These are phyloP conservation scores for Lacerta viridis DNA, from an alignment of 2,797 vertebrate genomes.

Conservation along the genomic window DNA sequence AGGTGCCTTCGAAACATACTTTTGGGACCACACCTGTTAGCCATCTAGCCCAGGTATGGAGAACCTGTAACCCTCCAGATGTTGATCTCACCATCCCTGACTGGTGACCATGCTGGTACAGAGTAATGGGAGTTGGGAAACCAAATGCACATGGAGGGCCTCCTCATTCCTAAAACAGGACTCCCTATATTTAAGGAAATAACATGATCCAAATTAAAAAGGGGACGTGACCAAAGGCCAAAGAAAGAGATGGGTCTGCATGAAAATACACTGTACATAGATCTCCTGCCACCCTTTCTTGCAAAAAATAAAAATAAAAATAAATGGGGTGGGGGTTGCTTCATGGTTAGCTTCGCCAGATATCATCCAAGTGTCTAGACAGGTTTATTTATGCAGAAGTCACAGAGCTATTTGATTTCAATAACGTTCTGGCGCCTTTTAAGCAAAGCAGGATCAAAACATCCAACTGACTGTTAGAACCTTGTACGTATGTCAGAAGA, in stretches of 20 bases:
- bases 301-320: background rate
- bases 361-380: background rate
- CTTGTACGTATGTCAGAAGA: background rate
- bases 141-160: too few species aligned
- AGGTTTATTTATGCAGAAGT: background rate
- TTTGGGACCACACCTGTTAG: too few species aligned
- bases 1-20: too few species aligned
- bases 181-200: background rate
- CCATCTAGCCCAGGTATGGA: too few species aligned
- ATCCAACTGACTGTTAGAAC: background rate
- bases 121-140: too few species aligned
- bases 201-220: conserved; percentile 27
- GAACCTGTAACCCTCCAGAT: too few species aligned
- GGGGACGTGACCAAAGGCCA: conserved; percentile 27
- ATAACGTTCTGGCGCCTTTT: background rate
- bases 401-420: conserved; percentile 15
- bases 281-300: conserved; percentile 31
- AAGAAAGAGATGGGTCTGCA: background rate
- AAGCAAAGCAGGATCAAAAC: conserved; percentile 27
- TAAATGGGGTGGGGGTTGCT: background rate
- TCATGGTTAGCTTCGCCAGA: background rate
- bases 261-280: conserved; percentile 44
- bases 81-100: too few species aligned
- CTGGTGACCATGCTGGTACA: too few species aligned
- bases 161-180: too few species aligned